phyloP scores from a whole-genome alignment of 2,113 vertebrate genomes.

The Fregetta grallaria region DNA sequence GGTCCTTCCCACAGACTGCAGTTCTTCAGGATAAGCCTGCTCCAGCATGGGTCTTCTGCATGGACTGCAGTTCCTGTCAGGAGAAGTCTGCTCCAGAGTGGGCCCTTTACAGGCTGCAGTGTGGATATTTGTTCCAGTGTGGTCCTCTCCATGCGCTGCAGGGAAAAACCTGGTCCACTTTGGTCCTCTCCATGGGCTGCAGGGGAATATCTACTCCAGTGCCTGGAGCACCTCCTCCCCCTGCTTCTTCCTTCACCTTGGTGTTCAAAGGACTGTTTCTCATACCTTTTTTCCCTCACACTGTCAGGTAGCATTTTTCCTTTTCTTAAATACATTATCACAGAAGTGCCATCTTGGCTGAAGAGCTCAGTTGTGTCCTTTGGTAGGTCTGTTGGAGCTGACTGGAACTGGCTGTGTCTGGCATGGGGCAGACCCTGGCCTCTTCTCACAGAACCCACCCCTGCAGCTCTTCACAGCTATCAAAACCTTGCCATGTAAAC shows the following conservation, averaged over 20 bases:
- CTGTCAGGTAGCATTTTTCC: neutral
- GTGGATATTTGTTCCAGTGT: neutral
- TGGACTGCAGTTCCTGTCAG: neutral
- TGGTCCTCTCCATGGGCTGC: neutral
- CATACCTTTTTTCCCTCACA: neutral
- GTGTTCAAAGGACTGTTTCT: neutral
- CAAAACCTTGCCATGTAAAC: neutral
- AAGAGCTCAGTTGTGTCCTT: neutral
- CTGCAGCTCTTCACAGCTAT: neutral
- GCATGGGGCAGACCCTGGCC: neutral
- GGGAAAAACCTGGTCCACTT: neutral
- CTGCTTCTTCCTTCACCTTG: neutral
- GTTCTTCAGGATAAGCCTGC: rapidly evolving
- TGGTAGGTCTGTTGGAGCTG: neutral
- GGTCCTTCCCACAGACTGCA: neutral
- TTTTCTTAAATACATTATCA: neutral
- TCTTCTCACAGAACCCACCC: neutral
- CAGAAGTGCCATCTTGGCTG: neutral
- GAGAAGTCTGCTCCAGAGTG: neutral
- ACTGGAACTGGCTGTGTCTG: rapidly evolving
- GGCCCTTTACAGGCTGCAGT: neutral
- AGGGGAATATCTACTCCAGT: neutral
- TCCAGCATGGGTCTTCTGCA: neutral
- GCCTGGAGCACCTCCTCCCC: neutral
- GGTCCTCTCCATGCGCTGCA: neutral